Evolutionary conservation across 2,888 invertebrate genomes (phyloP).

Genomic region (Cheilosia scutellata): DNA sequence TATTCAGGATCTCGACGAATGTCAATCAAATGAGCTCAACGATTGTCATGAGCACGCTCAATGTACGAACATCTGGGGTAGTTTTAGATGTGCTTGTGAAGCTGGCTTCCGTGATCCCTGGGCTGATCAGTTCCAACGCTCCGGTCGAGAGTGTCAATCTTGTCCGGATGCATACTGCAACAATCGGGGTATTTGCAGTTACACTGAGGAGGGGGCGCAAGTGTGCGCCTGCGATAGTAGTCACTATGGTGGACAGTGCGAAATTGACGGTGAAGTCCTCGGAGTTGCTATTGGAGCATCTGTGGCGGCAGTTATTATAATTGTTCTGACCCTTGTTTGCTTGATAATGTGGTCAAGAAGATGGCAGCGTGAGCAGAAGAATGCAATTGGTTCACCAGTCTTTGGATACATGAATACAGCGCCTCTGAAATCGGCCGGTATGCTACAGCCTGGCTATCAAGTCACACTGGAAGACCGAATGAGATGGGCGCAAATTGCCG

Average conservation of each 20-base stretch:
- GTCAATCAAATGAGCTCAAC: constrained; percentile 91
- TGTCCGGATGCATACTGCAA: constrained; percentile 92
- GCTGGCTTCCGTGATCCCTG: constrained; percentile 91
- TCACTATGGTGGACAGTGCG: constrained; percentile 94
- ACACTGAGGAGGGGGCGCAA: constrained; percentile 86
- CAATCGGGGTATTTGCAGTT: constrained; percentile 93
- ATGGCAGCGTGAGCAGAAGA: constrained; percentile 95
- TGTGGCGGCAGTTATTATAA: constrained; percentile 94
- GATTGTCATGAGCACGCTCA: constrained; percentile 92
- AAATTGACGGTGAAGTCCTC: constrained; percentile 95
- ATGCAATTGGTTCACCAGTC: constrained; percentile 91
- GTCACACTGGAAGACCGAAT: constrained; percentile 91
- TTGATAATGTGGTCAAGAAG: constrained; percentile 96
- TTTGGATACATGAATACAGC: constrained; percentile 94
- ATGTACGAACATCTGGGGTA: constrained; percentile 94
- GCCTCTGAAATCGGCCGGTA: constrained; percentile 88
- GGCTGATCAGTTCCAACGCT: constrained; percentile 87
- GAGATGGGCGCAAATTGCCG: constrained; percentile 95
- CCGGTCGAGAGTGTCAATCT: constrained; percentile 91
- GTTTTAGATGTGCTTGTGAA: constrained; percentile 88
- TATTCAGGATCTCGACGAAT: constrained; percentile 93
- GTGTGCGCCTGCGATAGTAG: constrained; percentile 89
- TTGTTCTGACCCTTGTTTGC: constrained; percentile 93
- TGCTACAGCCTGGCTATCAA: constrained; percentile 91
- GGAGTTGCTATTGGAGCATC: constrained; percentile 96